Base-by-base conservation (phyloP, 1,140 invertebrate species). In the Drosophila serrata region DNA sequence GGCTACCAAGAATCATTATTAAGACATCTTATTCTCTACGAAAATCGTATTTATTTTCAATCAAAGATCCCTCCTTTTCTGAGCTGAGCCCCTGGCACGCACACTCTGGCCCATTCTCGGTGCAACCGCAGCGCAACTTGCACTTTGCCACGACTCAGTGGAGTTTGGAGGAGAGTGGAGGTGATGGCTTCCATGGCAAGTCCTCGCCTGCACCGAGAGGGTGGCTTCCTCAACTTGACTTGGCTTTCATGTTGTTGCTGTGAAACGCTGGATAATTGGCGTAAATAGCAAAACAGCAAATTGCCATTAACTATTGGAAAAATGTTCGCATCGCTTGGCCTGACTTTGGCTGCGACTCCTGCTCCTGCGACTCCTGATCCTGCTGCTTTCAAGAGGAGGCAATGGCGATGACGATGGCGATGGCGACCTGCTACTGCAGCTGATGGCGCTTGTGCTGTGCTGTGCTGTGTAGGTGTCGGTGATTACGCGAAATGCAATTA, bases 231-330 rank as follows among this genome's bases (percentile, higher is more conserved):
- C 76, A 51, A 62, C 72, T 69, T 64, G 68, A 61, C 75, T 67
- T 67, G 72, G 68, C 76, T 80, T 80, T 78, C 58, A 43, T 82
- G 84, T 74, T 88, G 76, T 78, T 90, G 68, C 67, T 87, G 84
- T 58, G 56, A 79, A 88, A 81, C 75, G 85, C 85, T 70, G 85
- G 81, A 90, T 90, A 90, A 90, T 90, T 90, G 85, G 85, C 85
- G 85, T 90, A 90, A 90, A 90, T 90, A 90, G 85, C 85, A 90
- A 90, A 90, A 90, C 85, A 90, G 85, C 85, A 90, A 90, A 90
- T 90, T 90, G 85, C 85, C 85, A 90, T 90, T 90, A 90, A 90
- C 85, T 90, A 90, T 90, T 90, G 85, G 86, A 90, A 90, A 90
- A 90, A 90, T 90, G 85, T 79, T 70, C 77, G 67, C 76, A 61